Conservation (phyloP, 2,113 vertebrate species). For the Phocoena sinus region DNA sequence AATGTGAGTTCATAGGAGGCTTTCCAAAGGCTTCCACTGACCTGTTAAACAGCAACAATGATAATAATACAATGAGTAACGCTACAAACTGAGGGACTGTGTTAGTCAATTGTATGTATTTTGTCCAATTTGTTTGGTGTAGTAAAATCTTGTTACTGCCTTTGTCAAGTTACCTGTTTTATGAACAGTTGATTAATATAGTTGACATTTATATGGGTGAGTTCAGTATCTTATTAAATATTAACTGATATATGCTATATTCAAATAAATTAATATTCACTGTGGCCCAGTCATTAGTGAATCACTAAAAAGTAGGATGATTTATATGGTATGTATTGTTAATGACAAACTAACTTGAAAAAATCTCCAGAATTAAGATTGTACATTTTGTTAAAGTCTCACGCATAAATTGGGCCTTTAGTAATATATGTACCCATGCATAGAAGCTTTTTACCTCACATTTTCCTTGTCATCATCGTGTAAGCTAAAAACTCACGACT, state of each 20-base stretch:
- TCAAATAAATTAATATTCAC: not conserved
- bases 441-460: not conserved
- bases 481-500: slow-evolving; percentile 54
- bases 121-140: slow-evolving; percentile 40
- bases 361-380: not conserved
- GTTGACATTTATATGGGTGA: slow-evolving; percentile 17
- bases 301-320: not conserved
- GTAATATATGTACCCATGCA: not conserved
- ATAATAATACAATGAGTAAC: not conserved
- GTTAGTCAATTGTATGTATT: not conserved
- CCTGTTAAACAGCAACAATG: not conserved
- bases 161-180: slow-evolving; percentile 39
- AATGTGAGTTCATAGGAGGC: not conserved
- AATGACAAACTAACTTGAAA: not conserved
- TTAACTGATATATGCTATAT: not conserved
- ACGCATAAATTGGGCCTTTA: slow-evolving; percentile 11
- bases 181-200: not conserved
- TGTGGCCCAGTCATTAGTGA: not conserved
- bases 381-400: not conserved
- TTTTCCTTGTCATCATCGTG: not conserved
- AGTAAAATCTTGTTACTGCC: slow-evolving; percentile 22
- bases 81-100: not conserved
- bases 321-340: not conserved
- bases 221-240: not conserved
- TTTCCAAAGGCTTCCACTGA: not conserved